These are phyloP conservation scores for Etheostoma perlongum DNA, from an alignment of 2,797 vertebrate genomes.

Conservation along the genomic window DNA sequence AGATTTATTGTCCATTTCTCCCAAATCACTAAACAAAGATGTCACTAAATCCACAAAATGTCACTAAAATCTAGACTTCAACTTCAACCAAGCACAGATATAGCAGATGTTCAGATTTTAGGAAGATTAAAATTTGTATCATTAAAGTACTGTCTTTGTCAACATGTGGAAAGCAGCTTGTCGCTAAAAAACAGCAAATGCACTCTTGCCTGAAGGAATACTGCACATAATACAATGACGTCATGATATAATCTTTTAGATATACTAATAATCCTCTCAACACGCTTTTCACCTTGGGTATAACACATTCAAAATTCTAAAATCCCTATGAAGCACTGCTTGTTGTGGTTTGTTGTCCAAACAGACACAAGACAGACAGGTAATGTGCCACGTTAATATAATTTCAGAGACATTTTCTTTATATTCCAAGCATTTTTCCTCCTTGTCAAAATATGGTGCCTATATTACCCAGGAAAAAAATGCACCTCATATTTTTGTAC, in stretches of 20 bases:
- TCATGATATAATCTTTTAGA: not conserved
- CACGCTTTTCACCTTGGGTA: not conserved
- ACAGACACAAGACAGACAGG: not conserved
- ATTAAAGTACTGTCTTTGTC: not conserved
- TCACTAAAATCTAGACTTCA: not conserved
- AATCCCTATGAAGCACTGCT: not conserved
- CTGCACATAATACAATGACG: not conserved
- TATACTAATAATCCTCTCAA: constrained; percentile 13
- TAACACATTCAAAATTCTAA: not conserved
- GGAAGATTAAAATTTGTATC: not conserved
- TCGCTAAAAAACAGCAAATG: not conserved
- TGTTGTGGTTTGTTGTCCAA: not conserved
- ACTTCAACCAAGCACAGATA: not conserved
- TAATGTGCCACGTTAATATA: not conserved
- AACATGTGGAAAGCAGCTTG: constrained; percentile 7
- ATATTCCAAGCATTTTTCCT: too few relatives aligned
- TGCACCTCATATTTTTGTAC: too few relatives aligned
- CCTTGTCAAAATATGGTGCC: too few relatives aligned
- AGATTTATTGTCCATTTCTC: not conserved
- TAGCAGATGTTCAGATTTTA: not conserved
- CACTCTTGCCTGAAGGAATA: not conserved
- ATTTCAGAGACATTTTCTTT: not conserved
- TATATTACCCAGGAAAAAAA: too few relatives aligned
- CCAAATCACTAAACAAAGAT: not conserved
- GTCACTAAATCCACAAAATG: not conserved